These are phyloP conservation scores for Catagonus wagneri DNA, from an alignment of 2,113 vertebrate species.

Conservation along the genomic window DNA sequence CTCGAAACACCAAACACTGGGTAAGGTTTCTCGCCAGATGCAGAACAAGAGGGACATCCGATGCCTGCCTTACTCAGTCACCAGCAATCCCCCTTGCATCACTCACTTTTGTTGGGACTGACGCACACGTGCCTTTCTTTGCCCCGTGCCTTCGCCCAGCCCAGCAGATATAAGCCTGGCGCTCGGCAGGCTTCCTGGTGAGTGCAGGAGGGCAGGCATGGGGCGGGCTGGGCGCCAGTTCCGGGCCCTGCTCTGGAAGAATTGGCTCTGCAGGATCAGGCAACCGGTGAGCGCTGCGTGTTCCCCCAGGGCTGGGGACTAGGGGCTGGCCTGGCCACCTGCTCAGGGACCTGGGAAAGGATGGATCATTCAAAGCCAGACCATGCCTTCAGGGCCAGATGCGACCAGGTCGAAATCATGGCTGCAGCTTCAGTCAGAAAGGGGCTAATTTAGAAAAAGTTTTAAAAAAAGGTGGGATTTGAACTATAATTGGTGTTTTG, in stretches of 20 bases:
- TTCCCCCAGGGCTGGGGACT: neutral
- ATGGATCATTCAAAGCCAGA: neutral
- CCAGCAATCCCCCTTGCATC: slow-evolving; percentile 68
- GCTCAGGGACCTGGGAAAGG: neutral
- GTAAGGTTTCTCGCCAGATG: slow-evolving; percentile 69
- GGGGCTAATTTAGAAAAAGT: neutral
- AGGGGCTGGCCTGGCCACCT: rapidly evolving
- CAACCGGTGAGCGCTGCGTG: slow-evolving; percentile 81
- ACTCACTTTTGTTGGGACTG: slow-evolving; percentile 63
- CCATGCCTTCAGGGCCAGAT: neutral
- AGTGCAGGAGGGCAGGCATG: slow-evolving; percentile 71
- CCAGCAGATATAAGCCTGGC: slow-evolving; percentile 54
- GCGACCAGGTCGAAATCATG: neutral
- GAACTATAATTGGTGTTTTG: neutral
- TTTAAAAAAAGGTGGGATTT: neutral
- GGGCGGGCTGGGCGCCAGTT: slow-evolving; percentile 77
- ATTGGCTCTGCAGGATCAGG: slow-evolving; percentile 87
- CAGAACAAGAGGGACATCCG: slow-evolving; percentile 80
- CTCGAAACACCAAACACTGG: slow-evolving; percentile 4
- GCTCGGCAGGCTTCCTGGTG: slow-evolving; percentile 27
- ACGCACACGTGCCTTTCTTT: slow-evolving; percentile 14
- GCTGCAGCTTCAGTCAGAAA: neutral
- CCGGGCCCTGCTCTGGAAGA: slow-evolving; percentile 88
- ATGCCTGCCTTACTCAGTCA: slow-evolving; percentile 74
- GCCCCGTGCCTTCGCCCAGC: neutral